Conservation (phyloP, 2,113 vertebrate species). For the Baryphthengus martii region DNA sequence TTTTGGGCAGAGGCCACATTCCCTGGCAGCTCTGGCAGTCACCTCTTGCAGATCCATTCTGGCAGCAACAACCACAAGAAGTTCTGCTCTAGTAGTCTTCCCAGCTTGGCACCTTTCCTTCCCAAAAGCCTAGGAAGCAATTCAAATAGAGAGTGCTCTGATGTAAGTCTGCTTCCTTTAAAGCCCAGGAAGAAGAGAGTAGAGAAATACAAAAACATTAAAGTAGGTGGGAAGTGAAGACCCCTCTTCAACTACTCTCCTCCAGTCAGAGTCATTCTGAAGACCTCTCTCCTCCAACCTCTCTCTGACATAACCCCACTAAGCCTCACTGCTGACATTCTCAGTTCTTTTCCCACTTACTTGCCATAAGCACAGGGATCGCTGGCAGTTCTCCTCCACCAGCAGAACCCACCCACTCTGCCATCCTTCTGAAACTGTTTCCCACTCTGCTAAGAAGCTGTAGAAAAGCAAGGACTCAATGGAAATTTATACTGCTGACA, state of each 20-base stretch:
- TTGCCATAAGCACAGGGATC: neutral
- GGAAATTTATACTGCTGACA: neutral
- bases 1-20: neutral
- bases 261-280: neutral
- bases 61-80: neutral
- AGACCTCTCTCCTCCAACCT: neutral
- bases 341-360: neutral
- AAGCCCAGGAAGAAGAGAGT: neutral
- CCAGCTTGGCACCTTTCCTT: neutral
- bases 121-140: neutral
- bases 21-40: neutral
- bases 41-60: neutral
- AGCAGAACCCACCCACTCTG: neutral
- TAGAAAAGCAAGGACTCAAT: neutral
- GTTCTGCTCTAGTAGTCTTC: neutral
- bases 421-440: fast-evolving
- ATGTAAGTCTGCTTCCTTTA: neutral
- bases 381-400: neutral
- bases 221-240: neutral
- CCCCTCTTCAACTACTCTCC: neutral
- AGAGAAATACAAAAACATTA: neutral
- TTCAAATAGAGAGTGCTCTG: neutral
- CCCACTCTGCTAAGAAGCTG: neutral
- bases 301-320: neutral
- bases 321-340: fast-evolving